Conservation (phyloP, 2,888 invertebrate genomes). For the Sabatieria punctata region DNA sequence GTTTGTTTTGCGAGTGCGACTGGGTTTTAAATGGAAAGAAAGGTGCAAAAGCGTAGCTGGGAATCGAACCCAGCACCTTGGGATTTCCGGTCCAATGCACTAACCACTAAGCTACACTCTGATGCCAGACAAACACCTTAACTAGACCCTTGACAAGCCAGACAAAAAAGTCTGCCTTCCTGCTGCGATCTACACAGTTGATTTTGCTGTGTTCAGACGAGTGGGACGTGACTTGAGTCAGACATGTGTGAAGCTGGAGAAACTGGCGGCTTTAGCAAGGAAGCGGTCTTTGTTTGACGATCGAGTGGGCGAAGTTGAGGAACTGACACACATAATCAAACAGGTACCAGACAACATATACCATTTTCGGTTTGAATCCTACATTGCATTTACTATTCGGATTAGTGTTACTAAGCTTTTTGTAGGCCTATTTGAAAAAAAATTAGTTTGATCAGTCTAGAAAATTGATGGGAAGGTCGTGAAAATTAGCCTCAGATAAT, state of each 20-base stretch:
- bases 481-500: not conserved
- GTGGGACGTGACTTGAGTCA: conserved; percentile 87
- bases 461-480: not conserved
- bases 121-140: too few relatives aligned
- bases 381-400: not conserved
- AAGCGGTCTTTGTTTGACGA: conserved; percentile 92
- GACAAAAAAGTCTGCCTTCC: too few relatives aligned
- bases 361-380: not conserved
- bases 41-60: too few relatives aligned
- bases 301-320: conserved; percentile 84
- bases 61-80: too few relatives aligned
- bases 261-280: conserved; percentile 80
- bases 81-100: too few relatives aligned
- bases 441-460: not conserved
- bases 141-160: too few relatives aligned
- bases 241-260: conserved; percentile 90
- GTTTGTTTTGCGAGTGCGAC: too few relatives aligned
- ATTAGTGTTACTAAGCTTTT: not conserved
- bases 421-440: not conserved
- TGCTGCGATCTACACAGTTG: too few relatives aligned
- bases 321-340: conserved; percentile 88
- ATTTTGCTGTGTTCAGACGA: conserved; percentile 46
- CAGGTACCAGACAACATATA: conserved; percentile 36
- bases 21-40: too few relatives aligned
- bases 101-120: too few relatives aligned